Base-by-base conservation (phyloP, 1,140 invertebrate species). In the Mya arenaria region DNA sequence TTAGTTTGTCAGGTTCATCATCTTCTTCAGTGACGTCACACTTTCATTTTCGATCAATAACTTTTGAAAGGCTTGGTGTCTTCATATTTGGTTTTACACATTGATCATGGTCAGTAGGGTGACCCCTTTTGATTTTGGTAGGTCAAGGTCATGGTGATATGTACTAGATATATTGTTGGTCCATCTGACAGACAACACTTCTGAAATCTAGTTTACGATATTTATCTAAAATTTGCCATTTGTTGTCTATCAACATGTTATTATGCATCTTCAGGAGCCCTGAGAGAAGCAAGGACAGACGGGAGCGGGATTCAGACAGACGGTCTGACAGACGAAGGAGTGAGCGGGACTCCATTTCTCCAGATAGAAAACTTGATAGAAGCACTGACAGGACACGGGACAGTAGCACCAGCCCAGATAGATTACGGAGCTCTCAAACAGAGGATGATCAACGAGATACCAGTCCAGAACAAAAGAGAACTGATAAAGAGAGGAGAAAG, bases 401-500 rank as follows among this genome's bases (percentile, higher is more conserved):
- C 19, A 30, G 56, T 23, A 56, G 60, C 34, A 39, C 34, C 19
- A 75, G 37, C 32, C 72, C 72, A 25, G 56, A 75, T 30, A 56
- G 23, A 23, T 13, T 13, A 48, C 10, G 19, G 41, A 48, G 41
- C n/a, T 13, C 41, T 13, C 41, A 48, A 19, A 13, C 41, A 48
- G 41, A 48, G 41, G 41, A 48, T 48, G 41, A n/a, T n/a, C 56
- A 62, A 75, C 55, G 39, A 39, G 23, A 62, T 32, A 17, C 4
- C 28, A 63, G 44, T 41, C 72, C 72, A n/a, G 72, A 75, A 2
- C 56, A 58, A 19, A 72, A 72, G 30, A 1, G 17, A 6, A 72
- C 23, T 65, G 34, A 81, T 37, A 52, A 74, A 55, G 36, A 82
- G 23, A 63, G 4, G 23, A 62, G 72, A 55, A 72, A 85, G 25